These are phyloP conservation scores for Galago senegalensis DNA, from an alignment of 2,797 vertebrate genomes.

Conservation along the genomic window DNA sequence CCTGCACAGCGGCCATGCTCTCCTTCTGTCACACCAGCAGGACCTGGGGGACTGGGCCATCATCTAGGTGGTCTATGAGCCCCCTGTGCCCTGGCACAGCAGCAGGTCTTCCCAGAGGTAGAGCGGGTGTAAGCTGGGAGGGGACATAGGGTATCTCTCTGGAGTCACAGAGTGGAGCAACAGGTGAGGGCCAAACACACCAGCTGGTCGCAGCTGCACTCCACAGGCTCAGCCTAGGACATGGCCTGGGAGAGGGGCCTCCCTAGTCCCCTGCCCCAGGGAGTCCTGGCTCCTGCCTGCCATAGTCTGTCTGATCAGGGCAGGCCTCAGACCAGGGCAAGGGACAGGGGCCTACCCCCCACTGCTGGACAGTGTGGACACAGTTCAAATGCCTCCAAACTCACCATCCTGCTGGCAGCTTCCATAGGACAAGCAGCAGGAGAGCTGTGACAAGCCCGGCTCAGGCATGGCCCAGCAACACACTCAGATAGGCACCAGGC, in stretches of 20 bases:
- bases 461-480: rapidly evolving
- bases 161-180: neutral
- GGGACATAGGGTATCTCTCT: too few relatives aligned
- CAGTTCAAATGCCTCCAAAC: neutral
- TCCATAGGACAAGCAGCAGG: rapidly evolving
- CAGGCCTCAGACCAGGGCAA: neutral
- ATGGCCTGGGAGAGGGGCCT: neutral
- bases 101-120: too few relatives aligned
- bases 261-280: rapidly evolving
- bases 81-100: neutral
- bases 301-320: neutral
- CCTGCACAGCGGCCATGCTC: neutral
- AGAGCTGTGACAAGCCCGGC: neutral
- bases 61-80: neutral
- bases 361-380: rapidly evolving
- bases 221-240: neutral
- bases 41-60: neutral
- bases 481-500: rapidly evolving
- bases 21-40: neutral
- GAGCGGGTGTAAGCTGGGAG: rapidly evolving
- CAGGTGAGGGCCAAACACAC: neutral
- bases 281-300: rapidly evolving
- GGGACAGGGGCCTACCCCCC: neutral
- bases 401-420: rapidly evolving
- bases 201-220: neutral